Evolutionary conservation across 2,888 invertebrate genomes (phyloP).

Genomic region (Morinoia aosen): DNA sequence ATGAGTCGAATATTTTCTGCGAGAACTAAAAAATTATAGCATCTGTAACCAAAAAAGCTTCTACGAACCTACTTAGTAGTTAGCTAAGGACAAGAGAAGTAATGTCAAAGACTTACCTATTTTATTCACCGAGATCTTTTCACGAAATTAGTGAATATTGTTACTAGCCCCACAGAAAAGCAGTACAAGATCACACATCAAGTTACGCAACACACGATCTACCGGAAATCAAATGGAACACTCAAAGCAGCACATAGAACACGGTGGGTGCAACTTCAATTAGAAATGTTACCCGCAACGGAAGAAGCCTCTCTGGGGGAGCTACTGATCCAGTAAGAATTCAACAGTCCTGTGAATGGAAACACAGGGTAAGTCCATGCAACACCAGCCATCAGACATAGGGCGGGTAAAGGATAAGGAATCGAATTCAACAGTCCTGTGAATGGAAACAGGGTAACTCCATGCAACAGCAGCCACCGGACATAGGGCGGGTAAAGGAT

Average conservation of each 20-base stretch:
- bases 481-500: too few relatives aligned
- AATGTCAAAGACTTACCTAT: neutral
- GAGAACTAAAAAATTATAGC: neutral
- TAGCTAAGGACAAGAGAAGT: neutral
- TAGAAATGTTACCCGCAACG: neutral
- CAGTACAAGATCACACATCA: neutral
- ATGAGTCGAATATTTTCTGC: neutral
- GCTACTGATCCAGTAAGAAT: neutral
- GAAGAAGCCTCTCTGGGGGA: neutral
- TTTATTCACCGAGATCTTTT: neutral
- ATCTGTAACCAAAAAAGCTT: neutral
- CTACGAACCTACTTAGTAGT: neutral
- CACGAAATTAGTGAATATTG: neutral
- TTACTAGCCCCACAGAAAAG: neutral
- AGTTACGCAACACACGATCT: neutral
- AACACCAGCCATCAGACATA: neutral
- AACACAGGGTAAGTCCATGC: neutral
- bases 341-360: slow-evolving; percentile 10
- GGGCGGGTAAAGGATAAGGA: too few relatives aligned
- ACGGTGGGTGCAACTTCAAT: neutral
- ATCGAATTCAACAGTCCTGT: neutral
- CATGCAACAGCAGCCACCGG: neutral
- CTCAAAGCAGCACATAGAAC: neutral
- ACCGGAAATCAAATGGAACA: neutral
- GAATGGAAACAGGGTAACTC: neutral